phyloP scores from a whole-genome alignment of 2,113 vertebrate species.

The Apodemus sylvaticus region DNA sequence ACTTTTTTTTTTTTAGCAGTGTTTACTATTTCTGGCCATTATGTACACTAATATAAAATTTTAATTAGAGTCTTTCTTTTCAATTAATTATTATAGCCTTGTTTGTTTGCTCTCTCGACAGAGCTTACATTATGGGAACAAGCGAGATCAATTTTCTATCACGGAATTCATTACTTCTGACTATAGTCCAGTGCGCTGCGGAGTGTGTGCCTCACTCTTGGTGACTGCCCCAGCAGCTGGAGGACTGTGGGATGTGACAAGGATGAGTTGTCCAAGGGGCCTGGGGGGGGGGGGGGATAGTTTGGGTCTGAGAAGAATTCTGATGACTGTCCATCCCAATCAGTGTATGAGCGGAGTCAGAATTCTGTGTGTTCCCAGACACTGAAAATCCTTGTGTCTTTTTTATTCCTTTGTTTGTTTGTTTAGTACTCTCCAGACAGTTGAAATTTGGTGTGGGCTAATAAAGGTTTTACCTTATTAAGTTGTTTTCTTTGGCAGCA shows the following conservation, averaged over 20 bases:
- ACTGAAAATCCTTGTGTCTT: not conserved
- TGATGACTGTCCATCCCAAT: not conserved
- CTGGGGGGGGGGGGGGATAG: not conserved
- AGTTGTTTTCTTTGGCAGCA: not conserved
- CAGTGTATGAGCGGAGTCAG: not conserved
- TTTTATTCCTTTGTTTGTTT: not conserved
- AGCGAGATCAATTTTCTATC: slow-evolving; percentile 73
- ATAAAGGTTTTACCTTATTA: not conserved
- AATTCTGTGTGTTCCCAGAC: not conserved
- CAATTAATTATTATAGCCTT: slow-evolving; percentile 72
- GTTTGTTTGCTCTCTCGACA: slow-evolving; percentile 74
- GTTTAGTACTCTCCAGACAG: not conserved
- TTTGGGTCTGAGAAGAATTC: not conserved
- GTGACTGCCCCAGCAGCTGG: not conserved
- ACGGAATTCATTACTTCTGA: slow-evolving; percentile 72
- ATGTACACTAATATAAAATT: slow-evolving; percentile 76
- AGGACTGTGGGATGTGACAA: not conserved
- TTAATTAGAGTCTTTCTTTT: slow-evolving; percentile 79
- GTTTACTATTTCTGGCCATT: slow-evolving; percentile 78
- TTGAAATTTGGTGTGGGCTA: not conserved
- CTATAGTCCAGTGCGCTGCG: not conserved
- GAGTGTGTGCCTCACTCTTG: not conserved
- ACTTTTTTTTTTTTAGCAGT: slow-evolving; percentile 15
- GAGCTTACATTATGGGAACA: slow-evolving; percentile 62
- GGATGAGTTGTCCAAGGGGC: not conserved